Evolutionary conservation across 2,888 invertebrate species (phyloP), one percentile per base, ranked within the genome.

Genomic region (Eupithecia pulchellata): DNA sequence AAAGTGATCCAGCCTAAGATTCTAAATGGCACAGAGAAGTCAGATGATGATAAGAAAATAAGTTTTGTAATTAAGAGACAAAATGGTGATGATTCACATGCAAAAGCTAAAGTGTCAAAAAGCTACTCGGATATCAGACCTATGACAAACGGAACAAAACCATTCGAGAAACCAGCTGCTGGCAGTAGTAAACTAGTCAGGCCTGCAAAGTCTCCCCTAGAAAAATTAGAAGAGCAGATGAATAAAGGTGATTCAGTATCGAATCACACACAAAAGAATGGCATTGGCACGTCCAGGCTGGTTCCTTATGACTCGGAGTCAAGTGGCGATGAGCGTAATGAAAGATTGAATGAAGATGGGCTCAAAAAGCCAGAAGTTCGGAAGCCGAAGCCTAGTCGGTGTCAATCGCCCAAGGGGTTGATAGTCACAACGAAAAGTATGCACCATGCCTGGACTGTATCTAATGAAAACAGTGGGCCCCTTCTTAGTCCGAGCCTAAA

Each of bases 221-320:
- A 93, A 68, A 93, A 91, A 77, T 78, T 92, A 70, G 92, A 93
- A 76, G 93, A 93, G 75, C 93, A 93, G 79, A 93, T 93, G 92
- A 91, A 91, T 71, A 90, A 89, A 69, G 86, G 83, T 72, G 90
- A 91, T 73, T 77, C 61, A 34, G 57, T 81, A 1, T 81, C 83
- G 3, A 84, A 81, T 68, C 81, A 87, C 69, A 75, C 81, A 30
- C 84, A 85, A 47, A 85, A 86, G 72, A 90, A 91, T 75, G 89
- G 84, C 14, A 82, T 91, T 75, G 89, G 84, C 27, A 82, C 84
- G 42, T 89, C 92, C 14, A 88, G 89, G 76, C 88, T 96, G 68
- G 96, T 96, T 69, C 96, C 96, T 29, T 96, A 96, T 79, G 96
- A 95, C 79, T 95, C 95, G 0, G 95, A 95, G 80, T 95, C 95